Percentiles rank a stretch among this genome's conserved stretches.
Conservation (phyloP, 2,888 invertebrate genomes). For the Gerris lacustris region DNA sequence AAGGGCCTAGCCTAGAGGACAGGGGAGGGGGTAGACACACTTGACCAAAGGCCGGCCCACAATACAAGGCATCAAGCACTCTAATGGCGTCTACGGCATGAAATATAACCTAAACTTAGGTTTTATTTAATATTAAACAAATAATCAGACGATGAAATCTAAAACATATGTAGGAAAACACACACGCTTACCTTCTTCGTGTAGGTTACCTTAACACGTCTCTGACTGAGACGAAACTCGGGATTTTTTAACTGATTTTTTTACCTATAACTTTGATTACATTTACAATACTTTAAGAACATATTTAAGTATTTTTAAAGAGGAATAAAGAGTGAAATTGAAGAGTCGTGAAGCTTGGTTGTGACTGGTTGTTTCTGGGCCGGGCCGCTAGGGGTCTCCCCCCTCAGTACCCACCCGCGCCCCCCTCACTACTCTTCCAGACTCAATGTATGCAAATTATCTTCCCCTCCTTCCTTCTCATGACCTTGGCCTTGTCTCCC, state of each 20-base stretch:
- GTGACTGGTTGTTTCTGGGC: background rate
- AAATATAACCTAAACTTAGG: background rate
- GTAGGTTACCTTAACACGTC: no score
- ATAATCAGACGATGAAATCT: no score
- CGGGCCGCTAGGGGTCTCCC: background rate
- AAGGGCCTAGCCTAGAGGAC: background rate
- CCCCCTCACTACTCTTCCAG: background rate
- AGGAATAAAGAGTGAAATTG: background rate
- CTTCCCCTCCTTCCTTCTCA: background rate
- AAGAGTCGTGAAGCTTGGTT: background rate
- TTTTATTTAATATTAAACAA: no score
- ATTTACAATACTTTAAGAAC: no score
- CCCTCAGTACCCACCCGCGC: background rate
- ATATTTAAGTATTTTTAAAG: background rate
- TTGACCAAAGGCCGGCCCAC: constrained; percentile 1
- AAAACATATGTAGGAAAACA: no score
- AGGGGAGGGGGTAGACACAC: background rate
- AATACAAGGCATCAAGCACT: background rate
- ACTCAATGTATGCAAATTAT: constrained; percentile 3
- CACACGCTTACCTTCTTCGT: no score
- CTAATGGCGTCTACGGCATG: background rate
- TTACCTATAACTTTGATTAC: no score
- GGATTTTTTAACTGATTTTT: no score
- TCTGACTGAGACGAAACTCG: no score
- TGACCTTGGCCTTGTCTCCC: background rate